phyloP scores from a whole-genome alignment of 2,888 invertebrate genomes.

The Brachyopa scutellaris region DNA sequence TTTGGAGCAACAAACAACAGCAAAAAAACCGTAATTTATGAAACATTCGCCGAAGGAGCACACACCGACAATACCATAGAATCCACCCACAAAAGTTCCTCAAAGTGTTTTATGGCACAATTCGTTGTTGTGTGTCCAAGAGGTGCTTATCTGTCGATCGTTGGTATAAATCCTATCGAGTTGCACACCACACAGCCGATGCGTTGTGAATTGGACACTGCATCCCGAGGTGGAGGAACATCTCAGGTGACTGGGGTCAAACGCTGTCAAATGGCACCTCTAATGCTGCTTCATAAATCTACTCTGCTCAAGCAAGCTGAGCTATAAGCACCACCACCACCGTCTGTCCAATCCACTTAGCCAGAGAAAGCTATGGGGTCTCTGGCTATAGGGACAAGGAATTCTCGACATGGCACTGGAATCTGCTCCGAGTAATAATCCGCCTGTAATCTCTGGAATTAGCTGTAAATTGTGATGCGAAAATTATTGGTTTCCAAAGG shows the following conservation, averaged over 20 bases:
- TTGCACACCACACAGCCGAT: constrained; percentile 30
- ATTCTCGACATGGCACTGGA: constrained; percentile 49
- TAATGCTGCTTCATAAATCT: constrained; percentile 72
- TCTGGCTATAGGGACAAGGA: constrained; percentile 20
- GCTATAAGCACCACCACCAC: neutral
- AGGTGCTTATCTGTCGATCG: constrained; percentile 67
- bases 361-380: constrained; percentile 48
- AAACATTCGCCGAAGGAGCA: neutral
- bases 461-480: constrained; percentile 79
- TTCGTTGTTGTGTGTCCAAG: constrained; percentile 64
- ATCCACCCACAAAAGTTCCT: constrained; percentile 60
- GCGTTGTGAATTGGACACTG: constrained; percentile 60
- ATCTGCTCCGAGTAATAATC: constrained; percentile 66
- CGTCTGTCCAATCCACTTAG: constrained; percentile 33
- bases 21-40: constrained; percentile 31
- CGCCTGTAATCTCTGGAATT: constrained; percentile 78
- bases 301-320: constrained; percentile 38
- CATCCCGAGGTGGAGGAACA: constrained; percentile 27
- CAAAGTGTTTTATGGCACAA: constrained; percentile 57
- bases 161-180: constrained; percentile 55
- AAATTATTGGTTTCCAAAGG: constrained; percentile 76
- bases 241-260: constrained; percentile 67
- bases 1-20: neutral
- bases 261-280: constrained; percentile 73
- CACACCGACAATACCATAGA: neutral